Conservation (phyloP, 1,140 invertebrate species). For the Oreohelix idahoensis region DNA sequence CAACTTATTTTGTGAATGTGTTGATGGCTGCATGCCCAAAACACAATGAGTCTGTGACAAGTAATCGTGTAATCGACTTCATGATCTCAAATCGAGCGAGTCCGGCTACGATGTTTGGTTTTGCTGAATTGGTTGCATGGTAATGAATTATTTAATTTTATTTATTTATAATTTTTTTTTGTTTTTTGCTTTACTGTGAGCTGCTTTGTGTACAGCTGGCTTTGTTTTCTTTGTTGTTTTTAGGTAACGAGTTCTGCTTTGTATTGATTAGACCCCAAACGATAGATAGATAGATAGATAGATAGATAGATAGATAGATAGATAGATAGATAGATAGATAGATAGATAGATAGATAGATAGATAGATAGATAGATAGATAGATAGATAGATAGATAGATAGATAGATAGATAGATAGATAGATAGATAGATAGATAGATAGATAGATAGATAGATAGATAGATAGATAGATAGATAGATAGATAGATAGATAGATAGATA, state of each 20-base stretch:
- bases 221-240: not conserved
- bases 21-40: not conserved
- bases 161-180: no score
- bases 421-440: no score
- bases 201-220: not conserved
- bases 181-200: not conserved
- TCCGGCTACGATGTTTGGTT: not conserved
- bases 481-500: no score
- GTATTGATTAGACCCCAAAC: not conserved
- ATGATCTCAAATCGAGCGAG: not conserved
- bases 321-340: no score
- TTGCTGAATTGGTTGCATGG: not conserved
- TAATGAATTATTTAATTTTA: not conserved
- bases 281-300: slow-evolving; percentile 23
- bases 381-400: no score
- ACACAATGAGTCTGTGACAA: not conserved
- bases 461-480: no score
- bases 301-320: no score
- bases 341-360: no score
- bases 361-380: no score
- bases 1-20: not conserved
- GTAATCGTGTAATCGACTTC: not conserved
- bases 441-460: no score
- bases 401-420: no score
- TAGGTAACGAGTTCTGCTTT: not conserved